A percentile compares a stretch with the other conserved stretches of the same genome.
Conservation (phyloP, 2,888 invertebrate genomes). For the Polyommatus iphigenia region DNA sequence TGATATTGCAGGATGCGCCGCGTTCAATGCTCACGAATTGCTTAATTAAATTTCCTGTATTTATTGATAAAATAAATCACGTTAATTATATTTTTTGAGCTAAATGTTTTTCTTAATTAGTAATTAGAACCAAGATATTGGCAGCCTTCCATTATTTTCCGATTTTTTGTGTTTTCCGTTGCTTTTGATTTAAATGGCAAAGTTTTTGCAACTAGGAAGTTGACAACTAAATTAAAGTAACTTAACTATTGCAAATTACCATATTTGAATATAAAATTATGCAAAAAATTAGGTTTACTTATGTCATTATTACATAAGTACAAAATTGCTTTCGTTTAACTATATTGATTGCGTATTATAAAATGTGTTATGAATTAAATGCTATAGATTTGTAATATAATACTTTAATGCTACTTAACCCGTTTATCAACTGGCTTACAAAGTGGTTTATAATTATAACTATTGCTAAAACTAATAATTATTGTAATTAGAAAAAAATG, state of each 20-base stretch:
- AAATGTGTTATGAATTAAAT: not conserved
- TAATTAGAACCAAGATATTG: not conserved
- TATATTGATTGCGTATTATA: not conserved
- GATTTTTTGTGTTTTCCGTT: not conserved
- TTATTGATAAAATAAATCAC: constrained; percentile 14
- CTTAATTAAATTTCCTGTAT: constrained; percentile 7
- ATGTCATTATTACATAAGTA: not conserved
- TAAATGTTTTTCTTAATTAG: not conserved
- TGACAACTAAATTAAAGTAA: not conserved
- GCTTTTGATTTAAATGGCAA: not conserved
- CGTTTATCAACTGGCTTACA: not conserved
- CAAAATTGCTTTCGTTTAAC: not conserved
- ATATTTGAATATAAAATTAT: not conserved
- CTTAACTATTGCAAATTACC: not conserved
- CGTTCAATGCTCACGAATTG: constrained; percentile 9
- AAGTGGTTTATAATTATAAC: not conserved
- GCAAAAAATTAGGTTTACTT: not conserved
- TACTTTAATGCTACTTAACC: not conserved
- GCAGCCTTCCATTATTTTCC: not conserved
- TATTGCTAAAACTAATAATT: too few relatives aligned
- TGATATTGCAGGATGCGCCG: not conserved
- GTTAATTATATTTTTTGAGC: not conserved
- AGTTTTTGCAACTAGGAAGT: not conserved
- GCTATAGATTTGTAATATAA: not conserved
- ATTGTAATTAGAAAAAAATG: not conserved